Conservation (phyloP, 1,140 invertebrate genomes). For the Ceratina calcarata region DNA sequence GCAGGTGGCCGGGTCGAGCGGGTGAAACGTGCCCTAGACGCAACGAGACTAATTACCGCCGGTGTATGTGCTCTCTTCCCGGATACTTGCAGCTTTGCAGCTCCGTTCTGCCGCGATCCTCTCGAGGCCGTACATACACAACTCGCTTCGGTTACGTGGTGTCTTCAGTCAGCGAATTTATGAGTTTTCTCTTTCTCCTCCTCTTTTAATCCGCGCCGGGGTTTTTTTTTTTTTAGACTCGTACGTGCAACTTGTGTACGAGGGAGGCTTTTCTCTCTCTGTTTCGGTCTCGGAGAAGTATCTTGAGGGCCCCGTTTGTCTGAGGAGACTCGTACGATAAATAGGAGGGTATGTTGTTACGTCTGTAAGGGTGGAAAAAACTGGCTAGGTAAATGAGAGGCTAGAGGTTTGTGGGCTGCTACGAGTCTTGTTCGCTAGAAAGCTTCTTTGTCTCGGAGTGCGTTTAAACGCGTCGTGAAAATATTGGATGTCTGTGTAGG, state of each 20-base stretch:
- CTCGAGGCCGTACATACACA: background rate
- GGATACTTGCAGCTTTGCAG: conserved; percentile 21
- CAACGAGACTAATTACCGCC: conserved; percentile 39
- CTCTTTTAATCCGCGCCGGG: background rate
- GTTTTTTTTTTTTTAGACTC: background rate
- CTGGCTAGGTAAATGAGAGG: background rate
- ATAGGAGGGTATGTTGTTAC: conserved; percentile 9
- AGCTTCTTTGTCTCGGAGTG: background rate
- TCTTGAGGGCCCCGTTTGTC: conserved; percentile 1
- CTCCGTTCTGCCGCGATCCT: background rate
- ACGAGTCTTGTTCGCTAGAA: background rate
- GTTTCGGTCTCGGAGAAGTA: background rate
- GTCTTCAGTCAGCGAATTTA: conserved; percentile 21
- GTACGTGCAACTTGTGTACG: background rate
- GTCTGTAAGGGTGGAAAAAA: background rate
- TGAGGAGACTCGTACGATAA: conserved; percentile 19
- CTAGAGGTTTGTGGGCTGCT: background rate
- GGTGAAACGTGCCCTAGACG: conserved; percentile 24
- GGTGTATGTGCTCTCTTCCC: background rate
- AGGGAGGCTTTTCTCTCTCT: background rate
- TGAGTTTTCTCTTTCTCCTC: background rate
- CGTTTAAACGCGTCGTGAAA: background rate
- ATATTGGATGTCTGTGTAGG: no score
- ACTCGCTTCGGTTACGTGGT: background rate
- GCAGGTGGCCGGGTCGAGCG: conserved; percentile 5